A percentile compares a stretch with the other conserved stretches of the same genome.
Conservation (phyloP, 2,797 vertebrate genomes). For the Pterois miles region DNA sequence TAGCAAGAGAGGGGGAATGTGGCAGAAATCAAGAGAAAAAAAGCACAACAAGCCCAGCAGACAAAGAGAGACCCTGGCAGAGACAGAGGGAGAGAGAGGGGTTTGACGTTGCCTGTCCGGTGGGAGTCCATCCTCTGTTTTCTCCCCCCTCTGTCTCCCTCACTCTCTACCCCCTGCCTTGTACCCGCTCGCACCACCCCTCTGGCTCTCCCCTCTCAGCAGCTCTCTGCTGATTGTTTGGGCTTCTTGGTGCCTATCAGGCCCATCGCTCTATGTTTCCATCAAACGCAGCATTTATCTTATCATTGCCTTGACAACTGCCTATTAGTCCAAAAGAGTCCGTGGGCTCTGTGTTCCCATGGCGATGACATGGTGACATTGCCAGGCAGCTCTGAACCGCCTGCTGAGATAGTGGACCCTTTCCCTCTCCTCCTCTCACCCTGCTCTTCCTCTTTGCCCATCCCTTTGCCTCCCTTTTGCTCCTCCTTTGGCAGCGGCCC, state of each 20-base stretch:
- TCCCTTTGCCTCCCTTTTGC: constrained; percentile 38
- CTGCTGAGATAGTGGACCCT: constrained; percentile 68
- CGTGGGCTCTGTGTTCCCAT: constrained; percentile 71
- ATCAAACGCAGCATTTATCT: constrained; percentile 83
- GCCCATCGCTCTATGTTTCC: constrained; percentile 79
- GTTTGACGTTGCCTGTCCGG: constrained; percentile 61
- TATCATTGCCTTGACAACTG: constrained; percentile 85
- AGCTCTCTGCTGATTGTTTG: constrained; percentile 77
- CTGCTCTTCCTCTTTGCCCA: constrained; percentile 40
- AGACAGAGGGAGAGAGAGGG: constrained; percentile 47
- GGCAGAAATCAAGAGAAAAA: constrained; percentile 61
- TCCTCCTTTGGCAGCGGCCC: constrained; percentile 45
- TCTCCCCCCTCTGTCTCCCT: constrained; percentile 25
- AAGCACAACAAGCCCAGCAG: constrained; percentile 47
- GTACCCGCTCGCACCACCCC: constrained; percentile 1
- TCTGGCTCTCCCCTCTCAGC: constrained; percentile 40
- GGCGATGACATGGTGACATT: constrained; percentile 83
- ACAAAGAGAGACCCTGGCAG: constrained; percentile 58
- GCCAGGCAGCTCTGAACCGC: constrained; percentile 72
- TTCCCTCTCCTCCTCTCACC: constrained; percentile 52
- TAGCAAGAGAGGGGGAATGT: constrained; percentile 52
- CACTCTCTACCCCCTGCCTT: constrained; percentile 32
- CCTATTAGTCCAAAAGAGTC: constrained; percentile 82
- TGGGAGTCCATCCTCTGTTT: constrained; percentile 59
- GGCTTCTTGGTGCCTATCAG: constrained; percentile 75